A percentile compares a stretch with the other conserved stretches of the same genome.
phyloP scores from a whole-genome alignment of 2,888 invertebrate species.

The Polydrusus tereticollis region DNA sequence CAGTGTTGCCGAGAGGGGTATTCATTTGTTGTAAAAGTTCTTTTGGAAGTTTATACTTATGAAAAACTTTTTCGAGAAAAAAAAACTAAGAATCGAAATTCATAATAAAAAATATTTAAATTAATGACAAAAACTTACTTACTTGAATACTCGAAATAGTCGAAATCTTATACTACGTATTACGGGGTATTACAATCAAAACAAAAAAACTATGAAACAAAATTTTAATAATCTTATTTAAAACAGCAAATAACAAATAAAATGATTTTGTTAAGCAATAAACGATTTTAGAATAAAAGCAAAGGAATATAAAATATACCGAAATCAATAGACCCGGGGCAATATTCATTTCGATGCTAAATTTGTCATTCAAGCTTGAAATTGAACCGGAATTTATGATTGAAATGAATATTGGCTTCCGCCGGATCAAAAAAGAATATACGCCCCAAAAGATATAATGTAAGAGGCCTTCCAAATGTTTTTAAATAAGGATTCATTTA shows the following conservation, averaged over 20 bases:
- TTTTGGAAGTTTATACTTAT: too few relatives aligned
- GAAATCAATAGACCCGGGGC: slow-evolving; percentile 36
- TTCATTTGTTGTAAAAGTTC: too few relatives aligned
- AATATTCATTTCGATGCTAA: slow-evolving; percentile 67
- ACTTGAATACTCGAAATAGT: too few relatives aligned
- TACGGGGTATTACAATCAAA: background rate
- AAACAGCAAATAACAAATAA: slow-evolving; percentile 9
- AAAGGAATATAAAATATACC: slow-evolving; percentile 23
- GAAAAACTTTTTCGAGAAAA: too few relatives aligned
- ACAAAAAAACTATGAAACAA: background rate
- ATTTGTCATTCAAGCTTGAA: slow-evolving; percentile 68
- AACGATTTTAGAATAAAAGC: slow-evolving; percentile 23
- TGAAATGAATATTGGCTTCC: slow-evolving; percentile 66
- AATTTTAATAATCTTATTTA: slow-evolving; percentile 2
- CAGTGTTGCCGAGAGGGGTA: too few relatives aligned
- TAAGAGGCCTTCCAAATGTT: slow-evolving; percentile 34
- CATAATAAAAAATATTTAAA: too few relatives aligned
- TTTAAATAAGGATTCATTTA: slow-evolving; percentile 24
- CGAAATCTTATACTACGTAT: background rate
- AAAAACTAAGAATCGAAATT: too few relatives aligned
- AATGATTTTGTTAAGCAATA: slow-evolving; percentile 20
- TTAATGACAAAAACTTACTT: too few relatives aligned
- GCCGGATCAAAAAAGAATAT: slow-evolving; percentile 35
- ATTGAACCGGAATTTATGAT: slow-evolving; percentile 68
- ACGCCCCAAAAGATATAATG: slow-evolving; percentile 36